Base-by-base conservation (phyloP, 2,113 vertebrate species). In the Electrona antarctica region DNA sequence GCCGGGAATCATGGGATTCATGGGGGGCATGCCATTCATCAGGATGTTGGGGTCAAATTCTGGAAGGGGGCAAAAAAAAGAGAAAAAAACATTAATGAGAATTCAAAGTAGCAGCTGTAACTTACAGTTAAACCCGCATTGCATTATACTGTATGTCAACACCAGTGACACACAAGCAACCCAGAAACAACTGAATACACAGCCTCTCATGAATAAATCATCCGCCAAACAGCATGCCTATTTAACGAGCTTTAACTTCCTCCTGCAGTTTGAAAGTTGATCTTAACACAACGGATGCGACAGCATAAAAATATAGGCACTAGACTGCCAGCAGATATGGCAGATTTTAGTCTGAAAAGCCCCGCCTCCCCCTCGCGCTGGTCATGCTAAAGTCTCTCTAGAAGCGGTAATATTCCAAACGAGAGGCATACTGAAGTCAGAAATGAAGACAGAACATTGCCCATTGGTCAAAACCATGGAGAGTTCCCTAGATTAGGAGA, bases 1-100 rank as follows among this genome's bases (percentile, higher is more conserved):
- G 73, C 96, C 95, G 0, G 96, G 94, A 94, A 98, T 97, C 95
- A 98, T 91, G 48, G 96, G 95, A 80, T 96, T 98, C 88, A 97
- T 93, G 0, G 97, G 96, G 54, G 94, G 93, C 67, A 98, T 98
- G 76, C 96, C 96, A 29, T 96, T 92, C 95, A 98, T 97, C 93
- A 98, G 94, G 21, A 98, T 95, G 74, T 93, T 92, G 61, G 95
- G 95, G 83, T 98, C 97, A 58, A 96, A 98, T 77, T 98, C 97
- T 98, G 82, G 12, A 52, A 64, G 2, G 60, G 4, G 62, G 12
- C 33, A 41, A 6, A 41, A 41, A 21, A 78, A 67, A 80, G 12
- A 1, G 2, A 6, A 41, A 41, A 21, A 78, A 67, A 80, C 33
- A 66, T 0, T 33, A 58, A 72, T 71, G 14, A 73, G 65, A 63